Conservation (phyloP, 2,888 invertebrate species). For the Drosophila multiciliata region DNA sequence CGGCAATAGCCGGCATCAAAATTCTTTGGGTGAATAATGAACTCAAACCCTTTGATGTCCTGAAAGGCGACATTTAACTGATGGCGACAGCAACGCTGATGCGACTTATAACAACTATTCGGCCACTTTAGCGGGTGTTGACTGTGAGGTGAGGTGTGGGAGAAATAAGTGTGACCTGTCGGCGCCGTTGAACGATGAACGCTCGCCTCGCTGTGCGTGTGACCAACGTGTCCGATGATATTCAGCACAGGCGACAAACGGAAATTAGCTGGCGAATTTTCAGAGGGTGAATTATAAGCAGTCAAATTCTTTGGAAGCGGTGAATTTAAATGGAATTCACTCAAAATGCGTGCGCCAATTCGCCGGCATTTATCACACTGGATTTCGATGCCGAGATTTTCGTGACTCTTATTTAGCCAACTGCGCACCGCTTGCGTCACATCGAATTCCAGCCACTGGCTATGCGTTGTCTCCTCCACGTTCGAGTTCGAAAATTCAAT, state of each 20-base stretch:
- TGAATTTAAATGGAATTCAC: constrained; percentile 51
- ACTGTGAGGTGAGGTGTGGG: constrained; percentile 54
- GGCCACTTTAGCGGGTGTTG: constrained; percentile 15
- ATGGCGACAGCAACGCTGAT: constrained; percentile 88
- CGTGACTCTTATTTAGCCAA: constrained; percentile 85
- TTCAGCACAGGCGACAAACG: constrained; percentile 82
- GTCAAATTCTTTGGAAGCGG: not conserved
- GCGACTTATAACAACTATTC: constrained; percentile 86
- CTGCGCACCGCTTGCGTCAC: constrained; percentile 86
- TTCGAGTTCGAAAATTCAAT: constrained; percentile 76
- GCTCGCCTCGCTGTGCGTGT: constrained; percentile 58
- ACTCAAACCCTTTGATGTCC: constrained; percentile 88
- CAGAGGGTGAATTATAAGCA: not conserved
- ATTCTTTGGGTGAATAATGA: constrained; percentile 89
- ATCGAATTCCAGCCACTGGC: constrained; percentile 88
- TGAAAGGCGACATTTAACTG: constrained; percentile 88
- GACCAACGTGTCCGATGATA: constrained; percentile 79
- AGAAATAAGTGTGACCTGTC: constrained; percentile 42
- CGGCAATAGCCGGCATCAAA: constrained; percentile 91
- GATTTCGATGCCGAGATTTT: constrained; percentile 86
- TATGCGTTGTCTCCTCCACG: constrained; percentile 75
- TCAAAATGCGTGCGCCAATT: constrained; percentile 84
- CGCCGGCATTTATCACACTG: constrained; percentile 86
- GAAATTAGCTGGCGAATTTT: constrained; percentile 17
- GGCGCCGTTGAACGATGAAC: constrained; percentile 13